Percentiles rank a stretch among this genome's conserved stretches.
These are phyloP conservation scores for Panthera uncia DNA, from an alignment of 2,113 vertebrate genomes.

Conservation along the genomic window DNA sequence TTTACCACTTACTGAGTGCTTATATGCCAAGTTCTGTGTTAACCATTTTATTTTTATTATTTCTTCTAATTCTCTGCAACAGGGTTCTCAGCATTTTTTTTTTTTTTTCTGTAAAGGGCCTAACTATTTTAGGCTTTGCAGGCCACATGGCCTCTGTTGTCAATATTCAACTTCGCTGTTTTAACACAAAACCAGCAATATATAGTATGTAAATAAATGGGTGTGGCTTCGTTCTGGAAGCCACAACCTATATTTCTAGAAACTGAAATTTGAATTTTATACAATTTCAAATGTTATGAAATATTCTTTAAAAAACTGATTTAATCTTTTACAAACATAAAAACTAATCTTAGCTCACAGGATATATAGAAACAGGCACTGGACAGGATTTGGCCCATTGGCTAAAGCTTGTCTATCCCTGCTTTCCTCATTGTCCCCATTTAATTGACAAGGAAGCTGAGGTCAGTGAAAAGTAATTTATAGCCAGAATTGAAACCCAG, in stretches of 20 bases:
- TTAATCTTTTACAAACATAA: not conserved
- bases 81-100: not conserved
- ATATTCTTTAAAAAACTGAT: not conserved
- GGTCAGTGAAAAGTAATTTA: not conserved
- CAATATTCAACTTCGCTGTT: not conserved
- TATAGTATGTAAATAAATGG: not conserved
- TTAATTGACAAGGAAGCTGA: not conserved
- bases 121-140: conserved; percentile 30
- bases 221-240: not conserved
- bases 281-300: not conserved
- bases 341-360: not conserved
- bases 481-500: not conserved
- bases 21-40: not conserved
- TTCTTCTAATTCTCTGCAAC: not conserved
- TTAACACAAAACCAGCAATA: not conserved
- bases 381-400: not conserved
- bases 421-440: not conserved
- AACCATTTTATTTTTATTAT: conserved; percentile 1
- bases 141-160: not conserved
- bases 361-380: not conserved
- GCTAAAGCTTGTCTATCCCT: not conserved
- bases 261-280: not conserved
- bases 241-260: not conserved
- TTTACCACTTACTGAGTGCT: not conserved
- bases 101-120: not conserved